These are phyloP conservation scores for Mustelus asterias DNA, from an alignment of 2,113 vertebrate species.

Conservation along the genomic window DNA sequence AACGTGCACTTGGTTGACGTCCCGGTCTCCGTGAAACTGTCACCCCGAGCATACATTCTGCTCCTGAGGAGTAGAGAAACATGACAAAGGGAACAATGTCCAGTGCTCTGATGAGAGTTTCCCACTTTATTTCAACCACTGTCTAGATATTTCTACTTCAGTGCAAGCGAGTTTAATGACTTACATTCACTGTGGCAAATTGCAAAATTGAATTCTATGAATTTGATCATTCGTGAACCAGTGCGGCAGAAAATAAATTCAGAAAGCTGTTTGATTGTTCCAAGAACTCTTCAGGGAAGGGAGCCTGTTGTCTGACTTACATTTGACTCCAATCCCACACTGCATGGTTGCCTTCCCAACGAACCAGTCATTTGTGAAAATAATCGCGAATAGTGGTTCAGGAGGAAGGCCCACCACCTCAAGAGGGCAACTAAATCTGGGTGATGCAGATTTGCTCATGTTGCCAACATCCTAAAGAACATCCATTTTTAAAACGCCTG, in stretches of 20 bases:
- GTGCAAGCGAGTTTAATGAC: neutral
- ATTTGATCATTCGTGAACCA: neutral
- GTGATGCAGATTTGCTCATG: neutral
- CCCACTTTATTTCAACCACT: neutral
- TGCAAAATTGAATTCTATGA: neutral
- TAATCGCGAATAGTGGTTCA: neutral
- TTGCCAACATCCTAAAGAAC: neutral
- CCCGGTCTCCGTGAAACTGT: neutral
- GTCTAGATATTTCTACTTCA: neutral
- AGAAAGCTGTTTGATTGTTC: neutral
- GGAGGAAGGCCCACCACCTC: neutral
- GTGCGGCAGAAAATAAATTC: neutral
- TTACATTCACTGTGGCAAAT: neutral
- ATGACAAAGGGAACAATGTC: neutral
- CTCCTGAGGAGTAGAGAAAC: no score
- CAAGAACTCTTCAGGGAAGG: neutral
- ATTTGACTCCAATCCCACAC: neutral
- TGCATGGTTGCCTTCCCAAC: neutral
- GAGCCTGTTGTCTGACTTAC: neutral
- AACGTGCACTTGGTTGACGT: rapidly evolving
- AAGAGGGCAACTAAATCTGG: neutral
- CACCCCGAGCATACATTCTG: neutral
- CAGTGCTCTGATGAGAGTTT: neutral
- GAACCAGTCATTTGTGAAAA: neutral
- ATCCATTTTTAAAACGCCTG: neutral